These are phyloP conservation scores for Uropetala carovei DNA, from an alignment of 2,888 invertebrate genomes.

Conservation along the genomic window DNA sequence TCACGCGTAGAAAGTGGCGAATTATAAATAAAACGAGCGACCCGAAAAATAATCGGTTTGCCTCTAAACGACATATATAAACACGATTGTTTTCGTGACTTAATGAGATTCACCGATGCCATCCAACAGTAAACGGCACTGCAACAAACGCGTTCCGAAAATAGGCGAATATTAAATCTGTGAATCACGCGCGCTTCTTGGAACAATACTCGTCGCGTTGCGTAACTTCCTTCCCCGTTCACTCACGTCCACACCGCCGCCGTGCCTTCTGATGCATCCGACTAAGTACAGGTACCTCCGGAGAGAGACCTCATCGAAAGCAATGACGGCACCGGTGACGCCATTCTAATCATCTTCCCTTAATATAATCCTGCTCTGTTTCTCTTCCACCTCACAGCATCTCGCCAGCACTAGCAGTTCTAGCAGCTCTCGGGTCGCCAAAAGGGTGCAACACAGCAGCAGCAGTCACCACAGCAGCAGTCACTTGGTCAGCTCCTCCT, in stretches of 20 bases:
- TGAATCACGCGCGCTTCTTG: neutral
- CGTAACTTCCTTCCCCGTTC: neutral
- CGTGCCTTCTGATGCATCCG: neutral
- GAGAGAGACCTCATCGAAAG: neutral
- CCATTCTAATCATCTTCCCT: neutral
- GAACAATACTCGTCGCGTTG: neutral
- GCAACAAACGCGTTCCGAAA: neutral
- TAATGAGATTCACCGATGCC: too few species aligned
- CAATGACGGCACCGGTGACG: neutral
- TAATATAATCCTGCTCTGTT: neutral
- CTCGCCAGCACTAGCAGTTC: conserved; percentile 19
- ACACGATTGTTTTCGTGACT: too few species aligned
- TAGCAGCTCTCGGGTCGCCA: conserved; percentile 34
- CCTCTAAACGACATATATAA: too few species aligned
- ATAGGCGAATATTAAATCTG: neutral
- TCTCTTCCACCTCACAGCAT: conserved; percentile 8
- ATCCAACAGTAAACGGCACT: neutral
- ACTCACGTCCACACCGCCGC: neutral
- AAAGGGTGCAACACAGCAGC: conserved; percentile 47
- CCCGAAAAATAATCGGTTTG: too few species aligned
- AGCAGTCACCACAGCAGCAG: conserved; percentile 27
- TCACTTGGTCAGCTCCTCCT: conserved; percentile 75
- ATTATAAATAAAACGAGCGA: too few species aligned
- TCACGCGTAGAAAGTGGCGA: too few species aligned
- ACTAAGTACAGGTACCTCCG: neutral